Conservation (phyloP, 1,140 invertebrate species). For the Hylaeus anthracinus region DNA sequence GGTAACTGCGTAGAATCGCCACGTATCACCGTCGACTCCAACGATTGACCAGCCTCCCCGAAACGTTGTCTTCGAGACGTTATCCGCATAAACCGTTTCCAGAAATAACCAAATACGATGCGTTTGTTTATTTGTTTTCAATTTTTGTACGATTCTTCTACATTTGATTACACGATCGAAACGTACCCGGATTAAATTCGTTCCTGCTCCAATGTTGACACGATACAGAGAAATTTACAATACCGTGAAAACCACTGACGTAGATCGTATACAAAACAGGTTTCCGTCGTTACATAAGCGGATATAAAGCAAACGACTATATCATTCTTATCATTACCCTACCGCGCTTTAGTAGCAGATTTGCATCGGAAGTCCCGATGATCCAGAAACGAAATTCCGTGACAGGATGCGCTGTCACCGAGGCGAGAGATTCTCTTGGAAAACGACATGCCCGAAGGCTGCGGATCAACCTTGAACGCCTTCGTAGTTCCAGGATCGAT, state of each 20-base stretch:
- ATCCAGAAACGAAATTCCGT: neutral
- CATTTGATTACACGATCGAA: too few relatives aligned
- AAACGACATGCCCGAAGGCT: neutral
- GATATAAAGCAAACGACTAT: slow-evolving; percentile 11
- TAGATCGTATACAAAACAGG: slow-evolving; percentile 39
- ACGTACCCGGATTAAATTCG: too few relatives aligned
- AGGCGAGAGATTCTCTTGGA: neutral
- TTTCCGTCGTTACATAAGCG: slow-evolving; percentile 41
- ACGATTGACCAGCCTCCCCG: slow-evolving; percentile 4
- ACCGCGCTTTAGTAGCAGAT: neutral
- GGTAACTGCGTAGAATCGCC: slow-evolving; percentile 1
- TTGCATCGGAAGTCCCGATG: neutral
- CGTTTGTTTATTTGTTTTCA: too few relatives aligned
- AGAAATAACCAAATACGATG: too few relatives aligned
- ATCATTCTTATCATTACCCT: slow-evolving; percentile 38
- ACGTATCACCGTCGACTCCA: slow-evolving; percentile 14
- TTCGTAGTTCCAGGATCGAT: neutral
- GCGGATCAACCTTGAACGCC: neutral
- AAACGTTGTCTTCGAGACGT: neutral
- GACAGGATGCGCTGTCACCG: neutral
- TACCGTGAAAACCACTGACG: slow-evolving; percentile 26
- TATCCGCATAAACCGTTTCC: too few relatives aligned
- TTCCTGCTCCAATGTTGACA: too few relatives aligned
- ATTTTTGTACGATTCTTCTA: too few relatives aligned
- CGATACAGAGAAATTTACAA: neutral